Evolutionary conservation across 1,140 invertebrate genomes (phyloP).

Genomic region (Magallana ariakensis): DNA sequence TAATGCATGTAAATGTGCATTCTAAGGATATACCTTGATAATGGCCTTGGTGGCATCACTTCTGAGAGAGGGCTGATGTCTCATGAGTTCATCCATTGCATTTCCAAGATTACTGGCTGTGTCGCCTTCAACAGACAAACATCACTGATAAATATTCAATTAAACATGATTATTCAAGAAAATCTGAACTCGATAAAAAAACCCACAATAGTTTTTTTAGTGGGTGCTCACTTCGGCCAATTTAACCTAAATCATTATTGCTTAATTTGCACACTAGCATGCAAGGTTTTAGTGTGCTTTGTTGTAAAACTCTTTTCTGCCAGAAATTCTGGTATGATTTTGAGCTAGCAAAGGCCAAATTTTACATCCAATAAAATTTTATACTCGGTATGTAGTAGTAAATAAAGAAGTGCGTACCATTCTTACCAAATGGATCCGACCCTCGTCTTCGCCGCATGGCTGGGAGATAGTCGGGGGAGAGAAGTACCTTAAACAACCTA

Average conservation of each 20-base stretch:
- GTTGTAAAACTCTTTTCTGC: too few relatives aligned
- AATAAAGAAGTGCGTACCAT: background rate
- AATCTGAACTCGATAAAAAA: too few relatives aligned
- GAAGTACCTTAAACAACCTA: slow-evolving; percentile 87
- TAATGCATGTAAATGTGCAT: background rate
- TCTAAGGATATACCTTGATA: slow-evolving; percentile 83
- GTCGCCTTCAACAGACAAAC: slow-evolving; percentile 80
- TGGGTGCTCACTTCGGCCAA: too few relatives aligned
- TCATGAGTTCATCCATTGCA: slow-evolving; percentile 95
- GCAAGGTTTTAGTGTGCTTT: too few relatives aligned
- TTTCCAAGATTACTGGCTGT: slow-evolving; percentile 94
- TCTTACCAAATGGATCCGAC: slow-evolving; percentile 87
- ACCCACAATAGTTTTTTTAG: too few relatives aligned
- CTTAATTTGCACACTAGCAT: too few relatives aligned
- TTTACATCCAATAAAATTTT: too few relatives aligned
- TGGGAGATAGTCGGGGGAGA: slow-evolving; percentile 91
- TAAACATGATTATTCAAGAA: background rate
- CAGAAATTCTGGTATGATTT: too few relatives aligned
- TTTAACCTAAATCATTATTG: too few relatives aligned
- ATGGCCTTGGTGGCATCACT: slow-evolving; percentile 90
- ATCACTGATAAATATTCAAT: background rate
- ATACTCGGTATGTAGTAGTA: background rate
- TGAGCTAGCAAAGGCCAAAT: too few relatives aligned
- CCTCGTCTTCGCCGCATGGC: slow-evolving; percentile 91
- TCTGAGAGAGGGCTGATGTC: slow-evolving; percentile 93